Evolutionary conservation across 2,797 vertebrate genomes (phyloP), one percentile per base, ranked within the genome.

Genomic region (Threskiornis aethiopicus): DNA sequence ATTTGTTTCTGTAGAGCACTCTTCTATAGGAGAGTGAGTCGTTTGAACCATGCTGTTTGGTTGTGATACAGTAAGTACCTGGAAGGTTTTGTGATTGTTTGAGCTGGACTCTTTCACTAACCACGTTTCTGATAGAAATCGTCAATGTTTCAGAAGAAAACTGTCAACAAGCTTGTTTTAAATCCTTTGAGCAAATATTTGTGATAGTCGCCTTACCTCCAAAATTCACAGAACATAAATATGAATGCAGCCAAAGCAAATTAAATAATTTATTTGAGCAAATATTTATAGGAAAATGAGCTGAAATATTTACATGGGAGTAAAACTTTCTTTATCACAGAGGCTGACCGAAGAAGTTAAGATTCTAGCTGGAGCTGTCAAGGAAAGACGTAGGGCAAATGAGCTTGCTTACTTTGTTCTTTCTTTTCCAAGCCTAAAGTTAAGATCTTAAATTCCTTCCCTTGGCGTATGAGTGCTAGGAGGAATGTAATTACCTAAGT

Each of bases 291-390:
- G 49, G 57, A 55, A 86, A 54, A 47, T 0, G 5, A 89, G 47
- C 46, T 37, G 75, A 18, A 73, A 2, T 3, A 3, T 78, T 84
- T 83, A 12, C 33, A 20, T 2, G 16, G 33, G n/a, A 31, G 41
- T 80, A 10, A 42, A 65, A 29, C 39, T 29, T 39, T 54, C 59
- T 66, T 39, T 20, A 7, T 71, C 9, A 6, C 0, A 0, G 51
- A 28, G 33, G 19, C 2, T 79, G 59, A 42, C 13, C 2, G 1
- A 55, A 54, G 81, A 49, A 37, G 18, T 37, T 20, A 44, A 29
- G 59, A 16, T 16, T 49, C 19, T 19, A 28, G 39, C 44, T 73
- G 83, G 58, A 84, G 39, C 22, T 66, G 73, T 20, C 57, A 71
- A 80, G 46, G 67, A 47, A 62, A 44, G 44, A 26, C 10, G 3